These are phyloP conservation scores for Microhierax caerulescens DNA, from an alignment of 2,797 vertebrate genomes.

Conservation along the genomic window DNA sequence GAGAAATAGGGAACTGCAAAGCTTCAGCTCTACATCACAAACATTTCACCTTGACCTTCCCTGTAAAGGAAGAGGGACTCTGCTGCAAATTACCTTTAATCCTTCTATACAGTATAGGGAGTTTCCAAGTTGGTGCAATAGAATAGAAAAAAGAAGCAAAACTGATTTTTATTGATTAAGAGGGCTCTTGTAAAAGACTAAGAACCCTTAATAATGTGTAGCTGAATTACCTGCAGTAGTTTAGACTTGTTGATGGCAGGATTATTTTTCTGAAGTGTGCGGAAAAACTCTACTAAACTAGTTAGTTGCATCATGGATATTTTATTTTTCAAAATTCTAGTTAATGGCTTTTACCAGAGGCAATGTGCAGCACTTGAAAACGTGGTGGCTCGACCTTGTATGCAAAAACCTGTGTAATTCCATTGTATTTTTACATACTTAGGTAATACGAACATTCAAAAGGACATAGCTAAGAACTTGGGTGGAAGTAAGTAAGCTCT, in stretches of 20 bases:
- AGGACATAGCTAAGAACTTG: neutral
- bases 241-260: neutral
- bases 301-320: conserved; percentile 5
- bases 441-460: neutral
- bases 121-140: neutral
- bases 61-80: neutral
- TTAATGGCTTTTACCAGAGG: conserved; percentile 47
- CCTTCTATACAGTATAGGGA: neutral
- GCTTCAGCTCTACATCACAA: conserved; percentile 42
- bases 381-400: neutral
- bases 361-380: neutral
- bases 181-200: neutral
- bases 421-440: neutral
- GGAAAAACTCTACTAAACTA: neutral
- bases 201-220: neutral
- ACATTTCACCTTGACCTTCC: conserved; percentile 65
- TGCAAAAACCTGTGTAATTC: neutral
- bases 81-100: too few relatives aligned
- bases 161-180: neutral
- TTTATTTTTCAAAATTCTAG: conserved; percentile 26
- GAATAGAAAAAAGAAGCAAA: neutral
- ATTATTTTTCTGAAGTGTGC: neutral
- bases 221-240: neutral
- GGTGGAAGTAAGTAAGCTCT: neutral
- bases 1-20: neutral